Percentiles rank a stretch among this genome's conserved stretches.
phyloP scores from a whole-genome alignment of 1,140 invertebrate species.

The Halictus rubicundus region DNA sequence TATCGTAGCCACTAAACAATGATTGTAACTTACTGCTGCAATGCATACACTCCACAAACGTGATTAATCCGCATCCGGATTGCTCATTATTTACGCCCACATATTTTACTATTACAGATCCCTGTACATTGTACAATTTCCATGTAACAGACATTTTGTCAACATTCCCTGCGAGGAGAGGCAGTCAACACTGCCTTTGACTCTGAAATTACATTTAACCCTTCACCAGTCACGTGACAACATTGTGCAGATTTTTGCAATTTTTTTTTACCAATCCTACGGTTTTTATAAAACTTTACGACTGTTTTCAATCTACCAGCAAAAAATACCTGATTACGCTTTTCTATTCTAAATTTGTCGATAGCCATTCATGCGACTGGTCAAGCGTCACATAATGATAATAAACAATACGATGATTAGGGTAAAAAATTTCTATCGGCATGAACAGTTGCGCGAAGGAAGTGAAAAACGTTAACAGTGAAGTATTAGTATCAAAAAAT shows the following conservation, averaged over 20 bases:
- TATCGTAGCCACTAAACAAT: slow-evolving; percentile 45
- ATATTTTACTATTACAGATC: slow-evolving; percentile 44
- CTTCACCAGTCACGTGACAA: no score
- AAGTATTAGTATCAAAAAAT: neutral
- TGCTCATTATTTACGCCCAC: slow-evolving; percentile 13
- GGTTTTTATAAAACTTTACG: no score
- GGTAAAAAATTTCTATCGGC: neutral
- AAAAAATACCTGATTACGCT: no score
- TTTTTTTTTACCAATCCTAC: no score
- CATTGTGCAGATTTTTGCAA: no score
- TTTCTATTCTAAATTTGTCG: no score
- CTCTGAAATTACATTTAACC: neutral
- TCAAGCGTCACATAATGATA: neutral
- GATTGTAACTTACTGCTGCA: slow-evolving; percentile 45
- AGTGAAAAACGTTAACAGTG: neutral
- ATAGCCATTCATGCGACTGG: no score
- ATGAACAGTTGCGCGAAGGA: neutral
- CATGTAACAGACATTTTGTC: neutral
- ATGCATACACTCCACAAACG: slow-evolving; percentile 39
- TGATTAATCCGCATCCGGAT: slow-evolving; percentile 49
- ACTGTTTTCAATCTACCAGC: no score
- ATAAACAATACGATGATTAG: neutral
- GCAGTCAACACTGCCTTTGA: neutral
- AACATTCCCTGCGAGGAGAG: neutral
- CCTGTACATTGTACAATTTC: slow-evolving; percentile 22